Base-by-base conservation (phyloP, 2,888 invertebrate species). In the Tortricodes alternella region DNA sequence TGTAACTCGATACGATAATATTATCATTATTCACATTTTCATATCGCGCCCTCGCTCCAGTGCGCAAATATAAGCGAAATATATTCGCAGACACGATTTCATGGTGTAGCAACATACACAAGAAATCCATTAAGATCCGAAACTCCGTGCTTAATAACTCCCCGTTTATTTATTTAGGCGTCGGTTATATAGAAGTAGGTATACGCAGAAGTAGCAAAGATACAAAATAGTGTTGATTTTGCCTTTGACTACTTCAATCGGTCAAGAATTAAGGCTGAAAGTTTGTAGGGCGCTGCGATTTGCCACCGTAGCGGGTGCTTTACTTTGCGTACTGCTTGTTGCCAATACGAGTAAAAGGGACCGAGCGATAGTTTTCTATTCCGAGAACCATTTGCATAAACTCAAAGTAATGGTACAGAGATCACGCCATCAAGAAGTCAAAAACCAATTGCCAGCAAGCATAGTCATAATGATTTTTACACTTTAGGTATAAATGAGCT, bases 151-250 rank as follows among this genome's bases (percentile, higher is more conserved):
- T 50, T 56, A 55, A 43, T 55, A 55, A 50, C 37, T 29, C 18
- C 6, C 13, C 7, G 44, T 7, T 32, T 56, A 50, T 56, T 56
- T 56, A 44, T 56, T 56, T 56, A 56, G 56, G 55, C 37, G 24
- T 24, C 8, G 39, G 37, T 46, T 18, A 16, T 16, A 39, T 21
- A 38, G 27, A 46, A 34, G 4, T 43, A 29, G 21, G 11, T 46
- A 15, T 52, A 11, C 29, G 9, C 4, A 29, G 9, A 29, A 29
- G 9, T 8, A 24, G 9, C 24, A 9, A 27, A 9, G 7, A 13
- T 5, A 7, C 34, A 2, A 34, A 15, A 34, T 34, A 11, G 13
- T 11, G 5, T 37, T 37, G 16, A 18, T 16, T 16, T 16, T 18
- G 3, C 37, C 8, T 2, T 37, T 34, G 11, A 13, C 4, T 29